These are phyloP conservation scores for Torymus tubicola DNA, from an alignment of 2,888 invertebrate genomes.

Conservation along the genomic window DNA sequence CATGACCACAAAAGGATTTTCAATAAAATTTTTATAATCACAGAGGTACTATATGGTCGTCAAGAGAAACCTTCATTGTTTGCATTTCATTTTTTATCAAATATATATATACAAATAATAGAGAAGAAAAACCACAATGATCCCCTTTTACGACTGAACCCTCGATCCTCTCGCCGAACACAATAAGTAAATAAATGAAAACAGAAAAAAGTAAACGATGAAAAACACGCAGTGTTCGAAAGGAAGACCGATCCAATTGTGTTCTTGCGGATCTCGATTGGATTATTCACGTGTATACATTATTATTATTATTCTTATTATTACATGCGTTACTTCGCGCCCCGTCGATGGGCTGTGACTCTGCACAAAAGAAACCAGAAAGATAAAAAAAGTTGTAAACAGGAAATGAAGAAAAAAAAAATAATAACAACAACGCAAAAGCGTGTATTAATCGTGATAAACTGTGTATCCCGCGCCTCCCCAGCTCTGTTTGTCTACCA, in stretches of 20 bases:
- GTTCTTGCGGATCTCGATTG: conserved; percentile 15
- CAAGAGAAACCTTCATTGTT: conserved; percentile 26
- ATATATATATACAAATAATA: neutral
- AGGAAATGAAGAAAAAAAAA: conserved; percentile 9
- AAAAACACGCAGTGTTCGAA: too few species aligned
- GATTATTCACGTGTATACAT: conserved; percentile 21
- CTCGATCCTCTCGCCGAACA: conserved; percentile 48
- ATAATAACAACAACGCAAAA: neutral
- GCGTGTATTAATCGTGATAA: neutral
- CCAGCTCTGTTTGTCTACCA: neutral
- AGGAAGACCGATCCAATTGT: neutral
- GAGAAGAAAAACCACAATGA: neutral
- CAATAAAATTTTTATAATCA: conserved; percentile 28
- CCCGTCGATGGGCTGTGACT: conserved; percentile 41
- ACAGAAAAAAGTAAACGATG: neutral
- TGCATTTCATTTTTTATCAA: conserved; percentile 34
- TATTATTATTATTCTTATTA: too few species aligned
- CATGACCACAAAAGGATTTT: neutral
- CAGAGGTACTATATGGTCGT: neutral
- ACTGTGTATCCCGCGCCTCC: neutral
- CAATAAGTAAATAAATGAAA: conserved; percentile 26
- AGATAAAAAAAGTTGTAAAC: neutral
- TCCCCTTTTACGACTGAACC: conserved; percentile 38
- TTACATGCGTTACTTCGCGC: conserved; percentile 14
- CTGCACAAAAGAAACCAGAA: conserved; percentile 46